Base-by-base conservation (phyloP, 2,113 vertebrate genomes). In the Colossoma macropomum region DNA sequence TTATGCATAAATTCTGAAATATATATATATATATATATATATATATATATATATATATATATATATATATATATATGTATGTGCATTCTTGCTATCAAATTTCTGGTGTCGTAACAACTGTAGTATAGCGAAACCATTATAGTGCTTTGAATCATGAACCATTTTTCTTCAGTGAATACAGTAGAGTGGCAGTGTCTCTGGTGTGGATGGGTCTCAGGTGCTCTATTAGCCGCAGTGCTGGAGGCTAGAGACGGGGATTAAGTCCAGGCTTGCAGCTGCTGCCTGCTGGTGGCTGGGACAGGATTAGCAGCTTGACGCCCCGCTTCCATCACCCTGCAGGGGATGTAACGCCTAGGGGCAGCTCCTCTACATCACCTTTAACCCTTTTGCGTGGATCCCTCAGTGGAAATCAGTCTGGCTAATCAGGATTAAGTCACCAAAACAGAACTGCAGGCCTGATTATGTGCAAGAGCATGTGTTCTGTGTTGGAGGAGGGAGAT, bases 171-270 rank as follows among this genome's bases (percentile, higher is more conserved):
- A 59, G 19, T 59, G 54, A 4, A 23, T 59, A 59, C 54, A 59
- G 54, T n/a, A 9, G 21, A 59, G 54, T n/a, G 21, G 4, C 54
- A 1, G 71, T 71, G 45, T 48, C 19, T 65, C 25, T 38, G 63
- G n/a, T 52, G 79, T 48, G n/a, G 23, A 23, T 6, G 60, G 41
- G 68, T 78, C 82, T 84, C 83, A 80, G 77, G 77, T 84, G 83
- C 45, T 48, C 25, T 32, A 17, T 54, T 62, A 48, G 30, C 15
- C 56, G n/a, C 27, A 68, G 56, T n/a, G 60, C 60, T 85, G 60
- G 48, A 52, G 74, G 60, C 60, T 63, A 45, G 45, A 41, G 21
- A 13, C 34, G 19, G 21, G 63, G 77, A 87, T 84, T 77, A 84
- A 50, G 54, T 65, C 15, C 60, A 68, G 74, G 60, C 56, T 68